Conservation (phyloP, 2,113 vertebrate species). For the Apeltes quadracus region DNA sequence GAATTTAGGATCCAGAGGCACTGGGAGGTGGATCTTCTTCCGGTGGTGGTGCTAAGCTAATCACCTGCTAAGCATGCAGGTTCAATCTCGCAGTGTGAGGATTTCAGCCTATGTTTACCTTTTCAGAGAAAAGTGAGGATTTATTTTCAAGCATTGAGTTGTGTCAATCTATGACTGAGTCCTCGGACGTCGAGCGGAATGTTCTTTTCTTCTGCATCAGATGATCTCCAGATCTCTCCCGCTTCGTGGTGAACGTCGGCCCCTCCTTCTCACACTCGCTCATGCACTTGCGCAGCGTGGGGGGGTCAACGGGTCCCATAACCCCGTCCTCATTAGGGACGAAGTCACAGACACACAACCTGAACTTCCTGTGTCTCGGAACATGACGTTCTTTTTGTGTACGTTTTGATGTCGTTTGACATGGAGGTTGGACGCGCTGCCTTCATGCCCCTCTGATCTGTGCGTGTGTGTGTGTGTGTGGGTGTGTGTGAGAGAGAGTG, state of each 20-base stretch:
- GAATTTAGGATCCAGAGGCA: not conserved
- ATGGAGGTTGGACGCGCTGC: conserved; percentile 29
- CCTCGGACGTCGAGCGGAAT: not conserved
- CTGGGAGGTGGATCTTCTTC: too few relatives aligned
- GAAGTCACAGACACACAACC: not conserved
- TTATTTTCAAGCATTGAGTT: too few relatives aligned
- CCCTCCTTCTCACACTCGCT: not conserved
- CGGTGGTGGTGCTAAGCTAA: too few relatives aligned
- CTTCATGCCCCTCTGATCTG: conserved; percentile 34
- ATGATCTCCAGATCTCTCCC: not conserved
- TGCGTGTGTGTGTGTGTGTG: not conserved
- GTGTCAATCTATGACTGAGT: too few relatives aligned
- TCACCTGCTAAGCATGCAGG: too few relatives aligned
- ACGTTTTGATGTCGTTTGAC: conserved; percentile 45
- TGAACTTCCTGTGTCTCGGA: conserved; percentile 26
- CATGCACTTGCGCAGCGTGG: not conserved
- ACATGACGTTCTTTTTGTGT: conserved; percentile 17
- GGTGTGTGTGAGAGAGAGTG: conserved; percentile 2
- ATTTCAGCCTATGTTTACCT: too few relatives aligned
- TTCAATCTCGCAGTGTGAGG: too few relatives aligned
- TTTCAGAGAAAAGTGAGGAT: too few relatives aligned
- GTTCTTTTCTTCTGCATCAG: not conserved
- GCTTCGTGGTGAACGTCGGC: too few relatives aligned
- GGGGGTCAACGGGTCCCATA: conserved; percentile 25
- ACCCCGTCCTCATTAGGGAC: conserved; percentile 44